A percentile compares a stretch with the other conserved stretches of the same genome.
These are phyloP conservation scores for Phenacoccus solenopsis DNA, from an alignment of 1,140 invertebrate genomes.

Conservation along the genomic window DNA sequence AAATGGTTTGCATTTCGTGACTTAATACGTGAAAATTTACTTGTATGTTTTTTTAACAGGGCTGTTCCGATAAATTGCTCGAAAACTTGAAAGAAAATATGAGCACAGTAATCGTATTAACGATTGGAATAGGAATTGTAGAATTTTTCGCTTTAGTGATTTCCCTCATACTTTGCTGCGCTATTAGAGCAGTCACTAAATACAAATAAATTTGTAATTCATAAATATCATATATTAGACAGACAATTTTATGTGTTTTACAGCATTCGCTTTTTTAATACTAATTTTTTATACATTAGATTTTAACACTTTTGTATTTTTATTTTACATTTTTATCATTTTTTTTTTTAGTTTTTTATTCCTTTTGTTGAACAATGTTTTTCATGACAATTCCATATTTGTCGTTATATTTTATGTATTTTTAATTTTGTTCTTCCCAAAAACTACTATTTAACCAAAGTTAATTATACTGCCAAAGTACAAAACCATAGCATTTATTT, in stretches of 20 bases:
- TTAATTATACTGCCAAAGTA: not conserved
- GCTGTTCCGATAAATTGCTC: constrained; percentile 57
- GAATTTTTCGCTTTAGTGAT: constrained; percentile 65
- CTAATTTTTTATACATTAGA: not conserved
- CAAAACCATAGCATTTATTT: not conserved
- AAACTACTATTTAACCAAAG: not conserved
- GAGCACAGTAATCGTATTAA: constrained; percentile 47
- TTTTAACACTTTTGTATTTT: not conserved
- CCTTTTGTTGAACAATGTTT: not conserved
- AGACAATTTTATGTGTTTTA: not conserved
- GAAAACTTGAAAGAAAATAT: constrained; percentile 45
- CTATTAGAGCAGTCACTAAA: constrained; percentile 35
- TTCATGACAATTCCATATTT: not conserved
- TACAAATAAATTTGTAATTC: constrained; percentile 20
- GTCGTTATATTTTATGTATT: not conserved
- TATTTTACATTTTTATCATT: not conserved
- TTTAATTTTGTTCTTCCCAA: not conserved
- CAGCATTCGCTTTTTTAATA: not conserved
- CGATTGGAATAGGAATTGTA: constrained; percentile 47
- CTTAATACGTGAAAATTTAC: too few relatives aligned
- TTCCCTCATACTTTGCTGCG: constrained; percentile 62
- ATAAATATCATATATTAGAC: too few relatives aligned
- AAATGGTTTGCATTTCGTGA: too few relatives aligned
- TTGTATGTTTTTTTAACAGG: constrained; percentile 43
- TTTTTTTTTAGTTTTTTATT: not conserved